Percentiles rank a stretch among this genome's conserved stretches.
These are phyloP conservation scores for Lepidostoma basale DNA, from an alignment of 1,140 invertebrate species.

Conservation along the genomic window DNA sequence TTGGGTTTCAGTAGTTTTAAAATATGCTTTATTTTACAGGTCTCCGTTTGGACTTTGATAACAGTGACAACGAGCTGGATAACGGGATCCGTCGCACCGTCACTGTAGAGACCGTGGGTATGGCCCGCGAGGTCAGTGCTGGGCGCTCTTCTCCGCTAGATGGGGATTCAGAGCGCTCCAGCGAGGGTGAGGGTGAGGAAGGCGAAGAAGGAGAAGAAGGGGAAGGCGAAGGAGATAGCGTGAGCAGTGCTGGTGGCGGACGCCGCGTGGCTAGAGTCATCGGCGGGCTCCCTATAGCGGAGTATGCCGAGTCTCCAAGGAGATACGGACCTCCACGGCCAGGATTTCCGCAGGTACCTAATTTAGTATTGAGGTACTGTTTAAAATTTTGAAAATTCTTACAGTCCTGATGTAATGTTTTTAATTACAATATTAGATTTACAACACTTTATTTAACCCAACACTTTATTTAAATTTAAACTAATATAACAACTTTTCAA, in stretches of 20 bases:
- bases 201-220: conserved; percentile 50
- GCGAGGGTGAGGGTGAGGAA: conserved; percentile 49
- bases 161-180: conserved; percentile 51
- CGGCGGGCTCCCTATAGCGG: conserved; percentile 85
- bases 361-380: not conserved
- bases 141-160: conserved; percentile 39
- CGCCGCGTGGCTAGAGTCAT: conserved; percentile 78
- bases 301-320: conserved; percentile 89
- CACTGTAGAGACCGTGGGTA: conserved; percentile 62
- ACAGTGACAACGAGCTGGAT: conserved; percentile 60
- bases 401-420: not conserved
- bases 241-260: conserved; percentile 50
- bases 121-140: conserved; percentile 49
- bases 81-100: conserved; percentile 59
- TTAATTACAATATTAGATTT: too few relatives aligned
- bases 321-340: conserved; percentile 73
- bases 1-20: not conserved
- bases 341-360: conserved; percentile 60
- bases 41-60: conserved; percentile 59
- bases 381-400: not conserved
- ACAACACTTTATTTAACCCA: too few relatives aligned
- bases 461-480: too few relatives aligned
- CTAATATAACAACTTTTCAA: too few relatives aligned
- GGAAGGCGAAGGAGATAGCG: conserved; percentile 49
- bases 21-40: conserved; percentile 46